Conservation (phyloP, 2,888 invertebrate genomes). For the Argynnis bischoffii region DNA sequence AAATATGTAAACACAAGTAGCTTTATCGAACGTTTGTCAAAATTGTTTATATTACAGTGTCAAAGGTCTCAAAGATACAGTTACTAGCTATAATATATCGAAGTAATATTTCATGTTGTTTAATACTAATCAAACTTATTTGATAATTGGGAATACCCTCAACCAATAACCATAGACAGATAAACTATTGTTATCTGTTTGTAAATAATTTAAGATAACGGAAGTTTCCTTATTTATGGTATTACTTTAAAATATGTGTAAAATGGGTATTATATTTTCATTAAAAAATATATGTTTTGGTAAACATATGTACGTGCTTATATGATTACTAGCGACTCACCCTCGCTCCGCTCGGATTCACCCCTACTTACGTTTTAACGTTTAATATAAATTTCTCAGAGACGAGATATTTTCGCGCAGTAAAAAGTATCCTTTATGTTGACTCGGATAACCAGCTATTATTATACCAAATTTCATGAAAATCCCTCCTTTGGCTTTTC, state of each 20-base stretch:
- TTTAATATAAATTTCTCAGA: no score
- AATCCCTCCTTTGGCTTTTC: no score
- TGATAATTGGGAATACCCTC: conserved; percentile 36
- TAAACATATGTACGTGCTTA: background rate
- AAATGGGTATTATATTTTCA: background rate
- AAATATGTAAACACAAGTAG: no score
- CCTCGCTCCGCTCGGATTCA: no score
- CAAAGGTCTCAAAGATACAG: conserved; percentile 16
- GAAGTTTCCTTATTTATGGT: conserved; percentile 18
- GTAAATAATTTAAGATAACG: background rate
- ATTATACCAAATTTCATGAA: no score
- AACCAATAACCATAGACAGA: conserved; percentile 8
- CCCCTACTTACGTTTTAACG: no score
- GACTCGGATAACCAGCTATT: no score
- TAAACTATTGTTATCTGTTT: conserved; percentile 1
- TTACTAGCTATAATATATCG: conserved; percentile 47
- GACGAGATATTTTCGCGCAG: no score
- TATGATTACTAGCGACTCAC: no score
- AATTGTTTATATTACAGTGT: conserved; percentile 8
- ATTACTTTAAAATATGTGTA: background rate
- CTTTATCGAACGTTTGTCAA: no score
- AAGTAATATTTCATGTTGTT: conserved; percentile 4
- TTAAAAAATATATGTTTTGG: background rate
- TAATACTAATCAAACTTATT: conserved; percentile 1
- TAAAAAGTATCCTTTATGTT: no score